Percentiles rank a stretch among this genome's conserved stretches.
These are phyloP conservation scores for Furnarius figulus DNA, from an alignment of 2,113 vertebrate genomes.

Conservation along the genomic window DNA sequence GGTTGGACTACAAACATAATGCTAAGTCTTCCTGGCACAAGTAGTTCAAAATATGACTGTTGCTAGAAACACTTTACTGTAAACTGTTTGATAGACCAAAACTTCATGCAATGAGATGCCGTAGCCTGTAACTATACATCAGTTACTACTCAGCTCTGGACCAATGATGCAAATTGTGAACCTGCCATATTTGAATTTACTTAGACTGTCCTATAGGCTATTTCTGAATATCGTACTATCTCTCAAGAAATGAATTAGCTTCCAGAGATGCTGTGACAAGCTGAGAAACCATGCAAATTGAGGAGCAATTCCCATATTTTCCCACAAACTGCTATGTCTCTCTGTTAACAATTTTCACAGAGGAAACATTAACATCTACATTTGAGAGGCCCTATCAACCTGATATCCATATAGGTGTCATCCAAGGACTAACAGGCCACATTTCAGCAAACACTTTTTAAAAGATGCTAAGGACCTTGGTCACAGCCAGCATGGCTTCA, in stretches of 20 bases:
- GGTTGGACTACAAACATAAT: background rate
- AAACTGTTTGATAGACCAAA: background rate
- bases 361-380: background rate
- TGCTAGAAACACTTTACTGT: background rate
- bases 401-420: background rate
- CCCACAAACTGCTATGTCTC: background rate
- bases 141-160: background rate
- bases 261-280: background rate
- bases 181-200: background rate
- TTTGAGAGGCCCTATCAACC: background rate
- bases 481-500: background rate
- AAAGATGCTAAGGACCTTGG: background rate
- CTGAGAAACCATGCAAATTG: background rate
- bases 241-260: background rate
- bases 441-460: background rate
- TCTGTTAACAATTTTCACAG: background rate
- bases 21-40: background rate
- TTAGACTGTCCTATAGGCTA: background rate
- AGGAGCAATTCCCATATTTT: background rate
- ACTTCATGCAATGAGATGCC: background rate
- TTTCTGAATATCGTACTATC: background rate
- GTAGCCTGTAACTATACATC: background rate
- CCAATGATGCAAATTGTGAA: background rate
- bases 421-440: background rate
- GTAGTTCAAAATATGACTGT: background rate